Percentiles rank a stretch among this genome's conserved stretches.
These are phyloP conservation scores for Drosophila fuyamai DNA, from an alignment of 1,140 invertebrate genomes.

Conservation along the genomic window DNA sequence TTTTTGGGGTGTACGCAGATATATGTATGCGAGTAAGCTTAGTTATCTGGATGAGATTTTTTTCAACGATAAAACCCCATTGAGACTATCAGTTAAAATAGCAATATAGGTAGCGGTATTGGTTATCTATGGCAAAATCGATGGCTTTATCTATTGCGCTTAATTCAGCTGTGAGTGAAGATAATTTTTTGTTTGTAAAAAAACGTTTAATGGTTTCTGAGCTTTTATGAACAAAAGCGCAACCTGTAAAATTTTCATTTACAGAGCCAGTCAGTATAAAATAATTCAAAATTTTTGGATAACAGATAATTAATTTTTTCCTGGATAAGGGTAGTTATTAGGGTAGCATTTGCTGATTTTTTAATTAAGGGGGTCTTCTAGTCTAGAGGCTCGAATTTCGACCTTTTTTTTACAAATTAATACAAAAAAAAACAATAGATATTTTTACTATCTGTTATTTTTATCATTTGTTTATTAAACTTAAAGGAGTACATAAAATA, in stretches of 20 bases:
- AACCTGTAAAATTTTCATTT: too few species aligned
- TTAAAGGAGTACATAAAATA: too few species aligned
- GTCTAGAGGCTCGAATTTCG: too few species aligned
- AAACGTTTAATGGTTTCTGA: slow-evolving; percentile 1
- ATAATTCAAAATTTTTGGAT: not conserved
- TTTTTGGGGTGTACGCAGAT: too few species aligned
- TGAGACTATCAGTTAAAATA: slow-evolving; percentile 1
- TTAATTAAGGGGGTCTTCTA: too few species aligned
- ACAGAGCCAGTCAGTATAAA: not conserved
- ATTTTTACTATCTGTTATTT: too few species aligned
- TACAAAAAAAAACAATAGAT: too few species aligned
- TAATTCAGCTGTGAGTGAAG: not conserved
- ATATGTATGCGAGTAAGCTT: too few species aligned
- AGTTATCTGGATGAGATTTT: not conserved
- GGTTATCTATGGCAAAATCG: not conserved
- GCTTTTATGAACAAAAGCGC: not conserved
- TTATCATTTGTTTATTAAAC: too few species aligned
- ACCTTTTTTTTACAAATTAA: too few species aligned
- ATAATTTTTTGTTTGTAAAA: not conserved
- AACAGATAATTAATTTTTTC: not conserved
- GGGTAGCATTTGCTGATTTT: not conserved
- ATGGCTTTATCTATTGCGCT: too few species aligned
- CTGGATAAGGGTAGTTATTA: not conserved
- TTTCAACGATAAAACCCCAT: too few species aligned
- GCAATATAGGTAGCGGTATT: not conserved